Conservation (phyloP, 2,113 vertebrate species). For the Siniperca chuatsi region DNA sequence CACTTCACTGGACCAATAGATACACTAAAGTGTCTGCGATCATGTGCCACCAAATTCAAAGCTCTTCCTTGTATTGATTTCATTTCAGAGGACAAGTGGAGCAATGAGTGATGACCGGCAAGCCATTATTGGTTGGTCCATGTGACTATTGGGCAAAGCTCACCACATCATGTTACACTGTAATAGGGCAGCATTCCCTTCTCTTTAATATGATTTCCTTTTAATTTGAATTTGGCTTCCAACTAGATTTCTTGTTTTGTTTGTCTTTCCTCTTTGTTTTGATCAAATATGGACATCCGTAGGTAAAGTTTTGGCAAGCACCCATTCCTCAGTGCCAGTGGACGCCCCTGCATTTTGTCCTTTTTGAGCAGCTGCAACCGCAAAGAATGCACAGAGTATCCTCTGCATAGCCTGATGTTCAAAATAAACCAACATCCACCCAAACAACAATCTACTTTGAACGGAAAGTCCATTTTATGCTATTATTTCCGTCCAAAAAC, state of each 20-base stretch:
- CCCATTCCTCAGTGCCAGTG: conserved; percentile 12
- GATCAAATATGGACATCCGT: conserved; percentile 1
- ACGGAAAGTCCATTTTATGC: conserved; percentile 4
- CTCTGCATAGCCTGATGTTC: neutral
- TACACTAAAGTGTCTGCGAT: neutral
- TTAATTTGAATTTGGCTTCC: neutral
- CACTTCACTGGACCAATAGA: neutral
- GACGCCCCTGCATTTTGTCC: conserved; percentile 17
- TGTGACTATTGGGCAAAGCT: conserved; percentile 17
- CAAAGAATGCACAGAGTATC: neutral
- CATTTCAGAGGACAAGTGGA: conserved; percentile 40
- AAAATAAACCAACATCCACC: neutral
- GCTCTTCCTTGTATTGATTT: conserved; percentile 55
- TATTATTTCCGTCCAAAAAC: conserved; percentile 36
- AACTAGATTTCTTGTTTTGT: neutral
- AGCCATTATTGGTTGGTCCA: conserved; percentile 16
- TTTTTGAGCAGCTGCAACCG: conserved; percentile 6
- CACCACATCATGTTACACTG: neutral
- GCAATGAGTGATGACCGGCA: conserved; percentile 20
- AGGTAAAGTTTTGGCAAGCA: conserved; percentile 36
- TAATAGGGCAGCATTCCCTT: neutral
- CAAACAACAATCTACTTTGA: neutral
- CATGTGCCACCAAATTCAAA: conserved; percentile 31
- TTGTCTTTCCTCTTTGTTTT: neutral
- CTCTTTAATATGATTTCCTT: neutral